phyloP scores from a whole-genome alignment of 2,888 invertebrate species.

The Aleiodes alternator region DNA sequence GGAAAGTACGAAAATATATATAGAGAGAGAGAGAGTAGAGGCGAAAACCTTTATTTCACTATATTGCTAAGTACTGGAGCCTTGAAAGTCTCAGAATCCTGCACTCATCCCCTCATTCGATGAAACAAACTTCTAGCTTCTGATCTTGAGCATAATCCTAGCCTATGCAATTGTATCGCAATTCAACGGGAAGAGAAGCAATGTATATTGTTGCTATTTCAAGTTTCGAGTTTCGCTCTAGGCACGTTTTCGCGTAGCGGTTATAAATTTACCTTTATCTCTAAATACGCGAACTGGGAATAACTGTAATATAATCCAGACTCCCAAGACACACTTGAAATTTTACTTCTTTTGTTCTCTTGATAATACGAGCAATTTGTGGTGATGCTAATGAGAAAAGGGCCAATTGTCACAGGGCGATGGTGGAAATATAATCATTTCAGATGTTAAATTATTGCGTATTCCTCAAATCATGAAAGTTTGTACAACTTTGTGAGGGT shows the following conservation, averaged over 20 bases:
- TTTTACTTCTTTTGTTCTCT: constrained; percentile 9
- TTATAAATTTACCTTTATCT: constrained; percentile 55
- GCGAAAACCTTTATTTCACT: constrained; percentile 33
- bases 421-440: not conserved
- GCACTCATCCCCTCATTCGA: constrained; percentile 37
- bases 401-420: constrained; percentile 13
- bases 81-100: constrained; percentile 41
- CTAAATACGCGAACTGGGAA: constrained; percentile 48
- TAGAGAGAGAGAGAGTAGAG: not conserved
- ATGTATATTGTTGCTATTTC: constrained; percentile 48
- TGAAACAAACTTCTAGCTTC: constrained; percentile 53
- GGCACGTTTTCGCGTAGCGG: constrained; percentile 55
- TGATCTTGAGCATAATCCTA: constrained; percentile 51
- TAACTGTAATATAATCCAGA: constrained; percentile 46
- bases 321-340: constrained; percentile 9
- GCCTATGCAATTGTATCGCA: constrained; percentile 54
- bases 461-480: not conserved
- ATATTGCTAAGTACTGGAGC: constrained; percentile 18
- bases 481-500: no score
- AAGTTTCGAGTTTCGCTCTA: constrained; percentile 51
- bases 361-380: constrained; percentile 32
- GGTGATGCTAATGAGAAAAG: constrained; percentile 36
- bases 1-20: not conserved
- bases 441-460: not conserved
- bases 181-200: constrained; percentile 35